Evolutionary conservation across 2,113 vertebrate species (phyloP).

Genomic region (Equus przewalskii): DNA sequence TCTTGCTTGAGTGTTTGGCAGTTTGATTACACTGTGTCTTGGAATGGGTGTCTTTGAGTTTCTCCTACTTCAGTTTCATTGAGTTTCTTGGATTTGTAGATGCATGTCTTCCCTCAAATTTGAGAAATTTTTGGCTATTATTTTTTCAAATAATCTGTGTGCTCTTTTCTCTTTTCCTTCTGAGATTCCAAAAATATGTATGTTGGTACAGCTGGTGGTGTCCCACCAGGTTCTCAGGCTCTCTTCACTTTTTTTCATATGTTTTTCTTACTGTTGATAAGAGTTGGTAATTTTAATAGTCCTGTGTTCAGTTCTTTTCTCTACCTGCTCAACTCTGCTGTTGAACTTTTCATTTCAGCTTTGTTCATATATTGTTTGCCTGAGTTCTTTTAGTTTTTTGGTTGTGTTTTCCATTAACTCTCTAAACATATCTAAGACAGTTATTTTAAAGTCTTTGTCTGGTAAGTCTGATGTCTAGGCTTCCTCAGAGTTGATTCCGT

Average conservation of each 20-base stretch:
- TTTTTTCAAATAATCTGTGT: neutral
- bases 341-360: neutral
- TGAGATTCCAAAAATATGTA: neutral
- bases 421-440: too few relatives aligned
- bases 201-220: neutral
- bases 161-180: neutral
- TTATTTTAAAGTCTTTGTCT: too few relatives aligned
- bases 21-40: neutral
- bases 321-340: neutral
- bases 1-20: neutral
- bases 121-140: neutral
- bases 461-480: neutral
- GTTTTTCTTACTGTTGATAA: neutral
- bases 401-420: too few relatives aligned
- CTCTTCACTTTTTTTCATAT: neutral
- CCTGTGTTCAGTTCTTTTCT: neutral
- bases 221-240: neutral
- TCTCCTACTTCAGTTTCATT: neutral
- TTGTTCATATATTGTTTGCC: neutral
- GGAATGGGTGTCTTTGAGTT: neutral
- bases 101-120: neutral
- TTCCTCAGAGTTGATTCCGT: neutral
- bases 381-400: too few relatives aligned
- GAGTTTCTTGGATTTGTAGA: neutral
- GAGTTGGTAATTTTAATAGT: neutral